Evolutionary conservation across 2,113 vertebrate genomes (phyloP).

Genomic region (Muntiacus muntjak): DNA sequence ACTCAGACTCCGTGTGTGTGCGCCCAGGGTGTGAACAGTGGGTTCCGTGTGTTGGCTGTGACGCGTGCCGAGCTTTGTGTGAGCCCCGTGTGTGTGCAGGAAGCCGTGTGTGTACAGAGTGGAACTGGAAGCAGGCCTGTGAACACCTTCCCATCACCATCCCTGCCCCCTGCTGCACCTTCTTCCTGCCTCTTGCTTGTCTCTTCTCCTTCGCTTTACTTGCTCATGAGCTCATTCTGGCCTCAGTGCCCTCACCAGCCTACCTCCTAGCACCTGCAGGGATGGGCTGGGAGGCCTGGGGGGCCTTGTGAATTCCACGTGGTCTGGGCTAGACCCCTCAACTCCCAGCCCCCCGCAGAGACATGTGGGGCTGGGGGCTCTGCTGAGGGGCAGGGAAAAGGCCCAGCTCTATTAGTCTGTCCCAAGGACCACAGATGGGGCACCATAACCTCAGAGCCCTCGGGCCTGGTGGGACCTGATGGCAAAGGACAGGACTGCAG

Average conservation of each 20-base stretch:
- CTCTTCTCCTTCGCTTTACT: not conserved
- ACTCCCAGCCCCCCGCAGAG: not conserved
- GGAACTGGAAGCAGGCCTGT: constrained; percentile 39
- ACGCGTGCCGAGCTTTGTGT: not conserved
- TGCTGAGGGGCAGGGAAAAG: not conserved
- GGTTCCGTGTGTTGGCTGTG: not conserved
- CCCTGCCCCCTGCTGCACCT: constrained; percentile 41
- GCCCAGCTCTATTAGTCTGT: not conserved
- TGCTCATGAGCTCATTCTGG: not conserved
- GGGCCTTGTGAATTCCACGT: not conserved
- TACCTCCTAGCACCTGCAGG: not conserved
- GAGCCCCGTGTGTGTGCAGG: not conserved
- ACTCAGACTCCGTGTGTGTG: not conserved
- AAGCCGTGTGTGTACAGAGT: constrained; percentile 4
- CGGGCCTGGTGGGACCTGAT: not conserved
- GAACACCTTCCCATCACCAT: constrained; percentile 61
- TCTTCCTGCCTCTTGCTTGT: constrained; percentile 14
- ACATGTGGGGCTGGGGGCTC: not conserved
- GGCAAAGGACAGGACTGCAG: not conserved
- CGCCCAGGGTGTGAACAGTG: not conserved
- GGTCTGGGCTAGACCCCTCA: not conserved
- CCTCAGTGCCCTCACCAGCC: not conserved
- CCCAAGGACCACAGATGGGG: not conserved
- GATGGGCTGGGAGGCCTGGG: not conserved
- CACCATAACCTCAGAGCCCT: not conserved